Evolutionary conservation across 2,797 vertebrate genomes (phyloP), one percentile per base, ranked within the genome.

Genomic region (Coregonus ussuriensis): DNA sequence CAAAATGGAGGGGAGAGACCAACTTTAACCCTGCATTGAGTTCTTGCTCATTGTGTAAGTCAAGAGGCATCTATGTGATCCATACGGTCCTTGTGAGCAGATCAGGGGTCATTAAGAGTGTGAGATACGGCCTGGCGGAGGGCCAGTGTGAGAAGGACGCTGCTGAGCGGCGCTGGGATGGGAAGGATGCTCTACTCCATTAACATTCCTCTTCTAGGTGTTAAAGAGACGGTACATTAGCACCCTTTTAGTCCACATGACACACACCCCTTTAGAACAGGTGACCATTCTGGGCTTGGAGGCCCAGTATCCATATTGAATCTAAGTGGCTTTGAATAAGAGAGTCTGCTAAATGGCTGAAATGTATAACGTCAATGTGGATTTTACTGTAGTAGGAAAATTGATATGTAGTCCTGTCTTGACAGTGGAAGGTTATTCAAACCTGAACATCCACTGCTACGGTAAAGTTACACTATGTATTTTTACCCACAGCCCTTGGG

Each of bases 81-180:
- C 76, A 14, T 3, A 15, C 74, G n/a, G 59, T 13, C 18, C 4
- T 18, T 5, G 71, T 73, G 53, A 62, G 71, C 33, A 81, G 76
- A 86, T 78, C 56, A 71, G 0, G 6, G 78, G 82, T 82, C 77
- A 81, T 86, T 84, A 83, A 84, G 70, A 79, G 52, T 68, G 80
- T 78, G 86, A 88, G 82, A 87, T 86, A 84, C 79, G 79, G 75
- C 77, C 59, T 87, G 87, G 86, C 84, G 13, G 70, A 0, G 37
- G 1, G 88, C 86, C 85, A 89, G 59, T 14, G 0, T n/a, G 73
- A 81, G 81, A 88, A 87, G 86, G 82, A 85, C 79, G 80, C 29
- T 16, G 66, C 31, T 33, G 33, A 65, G n/a, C 11, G 52, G 53
- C 5, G 41, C 52, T 18, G 52, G 33, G 74, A 51, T 33, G 67